A percentile compares a stretch with the other conserved stretches of the same genome.
Conservation (phyloP, 2,797 vertebrate species). For the Limnodromus scolopaceus region DNA sequence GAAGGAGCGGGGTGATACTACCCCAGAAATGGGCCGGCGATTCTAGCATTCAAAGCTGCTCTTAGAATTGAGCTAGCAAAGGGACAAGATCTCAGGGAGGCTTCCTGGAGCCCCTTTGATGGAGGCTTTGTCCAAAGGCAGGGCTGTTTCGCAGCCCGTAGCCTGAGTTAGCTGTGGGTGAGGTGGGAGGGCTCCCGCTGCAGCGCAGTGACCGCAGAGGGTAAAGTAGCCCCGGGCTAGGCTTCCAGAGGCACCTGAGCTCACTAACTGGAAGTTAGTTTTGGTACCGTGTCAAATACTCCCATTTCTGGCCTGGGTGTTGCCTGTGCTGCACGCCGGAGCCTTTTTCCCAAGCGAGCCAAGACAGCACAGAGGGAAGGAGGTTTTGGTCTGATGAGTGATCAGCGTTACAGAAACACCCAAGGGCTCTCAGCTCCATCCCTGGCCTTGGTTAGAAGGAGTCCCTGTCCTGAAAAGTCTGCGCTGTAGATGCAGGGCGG, state of each 20-base stretch:
- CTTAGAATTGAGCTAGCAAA: background rate
- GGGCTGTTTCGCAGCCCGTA: background rate
- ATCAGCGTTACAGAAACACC: background rate
- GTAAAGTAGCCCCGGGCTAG: background rate
- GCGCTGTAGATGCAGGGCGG: background rate
- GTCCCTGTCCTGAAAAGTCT: background rate
- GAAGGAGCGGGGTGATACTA: background rate
- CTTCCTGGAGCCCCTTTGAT: background rate
- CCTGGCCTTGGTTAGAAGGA: background rate
- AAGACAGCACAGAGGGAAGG: background rate
- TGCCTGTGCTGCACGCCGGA: rapidly evolving
- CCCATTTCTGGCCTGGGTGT: background rate
- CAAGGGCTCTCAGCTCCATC: background rate
- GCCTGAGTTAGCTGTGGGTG: background rate
- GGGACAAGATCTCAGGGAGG: background rate
- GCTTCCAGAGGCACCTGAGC: conserved; percentile 28
- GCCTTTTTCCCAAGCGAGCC: background rate
- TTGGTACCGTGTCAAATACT: conserved; percentile 36
- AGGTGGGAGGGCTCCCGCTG: background rate
- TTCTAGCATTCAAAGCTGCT: background rate
- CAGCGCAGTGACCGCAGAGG: background rate
- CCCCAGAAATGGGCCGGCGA: background rate
- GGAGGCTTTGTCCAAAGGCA: background rate
- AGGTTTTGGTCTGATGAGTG: background rate
- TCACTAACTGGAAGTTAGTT: conserved; percentile 36